Percentiles rank a stretch among this genome's conserved stretches.
Evolutionary conservation across 2,888 invertebrate genomes (phyloP).

Genomic region (Enchytraeus crypticus): DNA sequence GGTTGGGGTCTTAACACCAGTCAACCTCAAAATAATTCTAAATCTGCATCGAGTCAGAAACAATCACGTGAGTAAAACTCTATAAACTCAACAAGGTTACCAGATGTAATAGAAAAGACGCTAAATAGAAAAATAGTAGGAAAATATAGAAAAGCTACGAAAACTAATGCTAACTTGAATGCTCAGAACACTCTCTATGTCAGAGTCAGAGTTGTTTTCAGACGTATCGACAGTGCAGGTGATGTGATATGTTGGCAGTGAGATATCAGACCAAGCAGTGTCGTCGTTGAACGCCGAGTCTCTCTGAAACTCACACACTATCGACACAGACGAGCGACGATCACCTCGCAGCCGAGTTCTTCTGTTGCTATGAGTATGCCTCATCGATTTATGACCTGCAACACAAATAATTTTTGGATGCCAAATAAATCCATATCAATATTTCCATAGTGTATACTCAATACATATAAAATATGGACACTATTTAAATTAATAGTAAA

Average conservation of each 20-base stretch:
- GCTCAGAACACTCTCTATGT: slow-evolving; percentile 7
- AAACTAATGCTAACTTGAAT: slow-evolving; percentile 13
- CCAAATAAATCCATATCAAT: no score
- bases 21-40: no score
- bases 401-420: no score
- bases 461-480: no score
- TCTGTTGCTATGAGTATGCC: background rate
- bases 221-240: background rate
- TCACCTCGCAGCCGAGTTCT: background rate
- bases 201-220: background rate
- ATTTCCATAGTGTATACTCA: no score
- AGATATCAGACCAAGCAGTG: background rate
- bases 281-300: no score
- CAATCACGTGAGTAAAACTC: background rate
- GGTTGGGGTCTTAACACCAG: no score
- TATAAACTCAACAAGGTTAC: background rate
- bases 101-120: background rate
- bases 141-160: no score
- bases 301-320: background rate
- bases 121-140: background rate
- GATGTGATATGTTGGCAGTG: background rate
- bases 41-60: background rate
- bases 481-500: no score
- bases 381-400: no score
- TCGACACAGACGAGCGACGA: background rate